Evolutionary conservation across 2,797 vertebrate species (phyloP).

Genomic region (Urophycis tenuis): DNA sequence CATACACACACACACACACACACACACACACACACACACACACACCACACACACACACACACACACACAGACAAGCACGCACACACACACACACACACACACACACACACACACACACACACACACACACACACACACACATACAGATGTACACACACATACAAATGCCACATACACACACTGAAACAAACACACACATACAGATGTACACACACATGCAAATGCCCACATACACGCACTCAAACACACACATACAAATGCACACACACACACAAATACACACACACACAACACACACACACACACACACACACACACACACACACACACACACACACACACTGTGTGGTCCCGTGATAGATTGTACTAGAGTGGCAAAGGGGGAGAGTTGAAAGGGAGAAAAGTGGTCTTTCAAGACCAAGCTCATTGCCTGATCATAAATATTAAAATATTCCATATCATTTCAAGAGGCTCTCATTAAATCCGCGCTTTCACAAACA

Average conservation of each 20-base stretch:
- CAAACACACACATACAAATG: slow-evolving; percentile 4
- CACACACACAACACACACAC: slow-evolving; percentile 7
- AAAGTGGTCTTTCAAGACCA: neutral
- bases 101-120: slow-evolving; percentile 3
- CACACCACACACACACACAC: slow-evolving; percentile 3
- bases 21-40: slow-evolving; percentile 11
- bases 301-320: slow-evolving; percentile 6
- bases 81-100: slow-evolving; percentile 8
- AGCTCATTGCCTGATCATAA: neutral
- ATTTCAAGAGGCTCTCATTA: neutral
- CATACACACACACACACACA: slow-evolving; percentile 7
- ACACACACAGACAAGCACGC: neutral
- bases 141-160: neutral
- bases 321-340: slow-evolving; percentile 8
- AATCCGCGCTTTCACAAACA: neutral
- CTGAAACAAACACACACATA: no score
- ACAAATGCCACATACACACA: neutral
- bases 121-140: neutral
- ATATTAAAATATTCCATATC: slow-evolving; percentile 3
- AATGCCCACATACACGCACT: slow-evolving; percentile 3
- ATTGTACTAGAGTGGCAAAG: neutral
- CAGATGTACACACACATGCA: no score
- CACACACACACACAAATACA: slow-evolving; percentile 5
- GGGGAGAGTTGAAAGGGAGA: neutral
- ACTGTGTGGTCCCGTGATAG: neutral